These are phyloP conservation scores for Chlorops oryzae DNA, from an alignment of 1,140 invertebrate species.

Conservation along the genomic window DNA sequence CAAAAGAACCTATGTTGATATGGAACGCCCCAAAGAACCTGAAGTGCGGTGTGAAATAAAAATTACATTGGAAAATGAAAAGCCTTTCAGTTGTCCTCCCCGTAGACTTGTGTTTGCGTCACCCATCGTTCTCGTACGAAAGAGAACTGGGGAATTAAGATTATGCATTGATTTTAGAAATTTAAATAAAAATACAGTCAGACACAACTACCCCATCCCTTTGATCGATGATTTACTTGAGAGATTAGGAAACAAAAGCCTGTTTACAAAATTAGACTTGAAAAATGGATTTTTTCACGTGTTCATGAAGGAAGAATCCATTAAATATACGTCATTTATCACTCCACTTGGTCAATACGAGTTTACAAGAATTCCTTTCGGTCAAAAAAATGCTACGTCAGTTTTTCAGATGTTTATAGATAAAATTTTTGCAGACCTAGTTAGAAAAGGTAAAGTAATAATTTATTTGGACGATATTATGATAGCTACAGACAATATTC, in stretches of 20 bases:
- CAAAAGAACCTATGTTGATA: not conserved
- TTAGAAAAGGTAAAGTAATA: conserved; percentile 5
- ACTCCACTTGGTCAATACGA: conserved; percentile 30
- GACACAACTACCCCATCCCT: conserved; percentile 28
- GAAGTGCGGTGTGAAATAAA: not conserved
- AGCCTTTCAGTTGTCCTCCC: not conserved
- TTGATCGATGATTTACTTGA: conserved; percentile 34
- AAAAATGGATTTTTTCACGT: conserved; percentile 39
- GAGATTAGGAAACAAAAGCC: conserved; percentile 10
- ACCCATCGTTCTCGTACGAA: conserved; percentile 23
- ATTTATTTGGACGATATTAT: conserved; percentile 8
- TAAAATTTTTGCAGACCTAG: conserved; percentile 23
- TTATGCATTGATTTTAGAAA: conserved; percentile 19
- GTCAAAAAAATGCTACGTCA: conserved; percentile 31
- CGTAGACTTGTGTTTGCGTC: conserved; percentile 20
- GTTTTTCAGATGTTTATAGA: conserved; percentile 44
- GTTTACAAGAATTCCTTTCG: conserved; percentile 27
- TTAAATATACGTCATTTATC: conserved; percentile 29
- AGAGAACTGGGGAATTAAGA: conserved; percentile 20
- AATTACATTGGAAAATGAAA: not conserved
- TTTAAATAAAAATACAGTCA: conserved; percentile 23
- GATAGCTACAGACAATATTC: not conserved
- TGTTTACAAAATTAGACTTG: conserved; percentile 28
- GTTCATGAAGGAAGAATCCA: conserved; percentile 14
- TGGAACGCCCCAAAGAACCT: not conserved